A percentile compares a stretch with the other conserved stretches of the same genome.
Evolutionary conservation across 2,113 vertebrate species (phyloP).

Genomic region (Cathartes aura): DNA sequence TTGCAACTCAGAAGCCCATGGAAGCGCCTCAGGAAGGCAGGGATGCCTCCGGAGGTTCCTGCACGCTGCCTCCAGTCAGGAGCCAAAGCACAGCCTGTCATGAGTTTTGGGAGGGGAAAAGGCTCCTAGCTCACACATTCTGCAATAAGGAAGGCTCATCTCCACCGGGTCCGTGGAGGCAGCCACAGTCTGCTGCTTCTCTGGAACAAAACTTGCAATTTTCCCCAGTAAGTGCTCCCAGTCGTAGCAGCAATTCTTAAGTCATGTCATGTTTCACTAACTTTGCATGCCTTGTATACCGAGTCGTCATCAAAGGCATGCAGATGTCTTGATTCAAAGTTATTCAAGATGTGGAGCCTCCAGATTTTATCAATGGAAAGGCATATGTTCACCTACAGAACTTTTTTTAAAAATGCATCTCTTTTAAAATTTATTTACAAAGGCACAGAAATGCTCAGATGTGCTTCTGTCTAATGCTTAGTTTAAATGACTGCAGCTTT

Average conservation of each 20-base stretch:
- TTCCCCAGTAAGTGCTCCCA: slow-evolving; percentile 15
- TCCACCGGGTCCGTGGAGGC: neutral
- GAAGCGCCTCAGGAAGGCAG: neutral
- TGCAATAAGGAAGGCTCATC: neutral
- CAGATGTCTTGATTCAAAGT: neutral
- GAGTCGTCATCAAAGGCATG: neutral
- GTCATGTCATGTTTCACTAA: neutral
- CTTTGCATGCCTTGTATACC: slow-evolving; percentile 14
- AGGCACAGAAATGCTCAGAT: neutral
- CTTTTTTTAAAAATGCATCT: neutral
- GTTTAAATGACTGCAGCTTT: neutral
- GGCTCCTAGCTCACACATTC: neutral
- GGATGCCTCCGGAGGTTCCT: neutral
- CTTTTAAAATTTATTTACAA: neutral
- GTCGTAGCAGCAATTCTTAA: slow-evolving; percentile 20
- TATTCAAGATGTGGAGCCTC: slow-evolving; percentile 23
- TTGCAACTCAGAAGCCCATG: neutral
- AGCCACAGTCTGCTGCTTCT: neutral
- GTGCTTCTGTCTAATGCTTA: neutral
- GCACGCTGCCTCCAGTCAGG: neutral
- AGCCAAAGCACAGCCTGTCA: neutral
- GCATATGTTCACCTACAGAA: neutral
- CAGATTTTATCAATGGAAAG: neutral
- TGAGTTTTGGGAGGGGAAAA: neutral
- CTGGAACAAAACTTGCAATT: neutral